Evolutionary conservation across 2,113 vertebrate species (phyloP).

Genomic region (Trematocara unimaculatum): DNA sequence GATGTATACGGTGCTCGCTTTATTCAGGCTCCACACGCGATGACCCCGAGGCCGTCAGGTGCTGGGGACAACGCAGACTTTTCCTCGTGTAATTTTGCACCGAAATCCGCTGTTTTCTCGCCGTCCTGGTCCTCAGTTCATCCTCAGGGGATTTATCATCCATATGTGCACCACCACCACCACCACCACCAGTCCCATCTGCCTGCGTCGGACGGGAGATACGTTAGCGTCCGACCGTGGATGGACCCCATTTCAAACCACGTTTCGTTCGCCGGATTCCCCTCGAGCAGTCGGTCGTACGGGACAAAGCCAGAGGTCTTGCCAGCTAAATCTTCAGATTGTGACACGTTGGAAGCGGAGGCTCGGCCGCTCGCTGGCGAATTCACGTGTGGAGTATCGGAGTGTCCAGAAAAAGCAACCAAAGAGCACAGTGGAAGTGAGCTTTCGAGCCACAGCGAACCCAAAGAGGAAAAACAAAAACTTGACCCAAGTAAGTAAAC

Average conservation of each 20-base stretch:
- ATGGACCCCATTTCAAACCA: conserved; percentile 85
- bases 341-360: conserved; percentile 78
- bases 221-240: conserved; percentile 87
- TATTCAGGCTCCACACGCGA: conserved; percentile 81
- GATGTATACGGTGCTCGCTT: conserved; percentile 90
- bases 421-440: conserved; percentile 78
- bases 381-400: conserved; percentile 77
- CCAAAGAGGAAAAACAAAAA: conserved; percentile 94
- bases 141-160: conserved; percentile 90
- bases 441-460: conserved; percentile 82
- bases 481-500: conserved; percentile 99
- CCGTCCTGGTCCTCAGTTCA: conserved; percentile 90
- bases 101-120: conserved; percentile 90
- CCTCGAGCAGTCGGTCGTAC: conserved; percentile 79
- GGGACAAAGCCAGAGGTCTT: conserved; percentile 83
- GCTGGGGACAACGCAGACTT: conserved; percentile 84
- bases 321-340: conserved; percentile 79
- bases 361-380: conserved; percentile 75
- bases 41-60: conserved; percentile 85
- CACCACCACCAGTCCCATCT: conserved; percentile 80
- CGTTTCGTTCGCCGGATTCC: conserved; percentile 80
- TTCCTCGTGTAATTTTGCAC: conserved; percentile 93
- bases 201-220: conserved; percentile 85
- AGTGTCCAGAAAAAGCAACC: conserved; percentile 78
- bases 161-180: conserved; percentile 77